Evolutionary conservation across 2,113 vertebrate species (phyloP).

Genomic region (Leucosticte australis): DNA sequence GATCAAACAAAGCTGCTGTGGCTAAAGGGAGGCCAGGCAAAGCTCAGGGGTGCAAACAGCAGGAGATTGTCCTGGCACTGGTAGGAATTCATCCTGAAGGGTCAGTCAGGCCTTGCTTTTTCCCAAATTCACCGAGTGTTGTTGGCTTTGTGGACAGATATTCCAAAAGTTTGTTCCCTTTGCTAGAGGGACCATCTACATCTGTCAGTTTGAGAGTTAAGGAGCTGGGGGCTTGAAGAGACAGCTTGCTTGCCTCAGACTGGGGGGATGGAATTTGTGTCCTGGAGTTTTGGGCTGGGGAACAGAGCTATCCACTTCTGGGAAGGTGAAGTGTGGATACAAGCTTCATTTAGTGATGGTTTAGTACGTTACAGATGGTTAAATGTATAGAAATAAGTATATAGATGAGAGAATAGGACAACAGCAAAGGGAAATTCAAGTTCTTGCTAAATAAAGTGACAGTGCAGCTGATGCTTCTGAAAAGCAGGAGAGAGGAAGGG

Average conservation of each 20-base stretch:
- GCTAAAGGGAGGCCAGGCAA: background rate
- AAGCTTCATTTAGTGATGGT: background rate
- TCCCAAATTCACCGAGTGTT: fast-evolving
- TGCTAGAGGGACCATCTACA: background rate
- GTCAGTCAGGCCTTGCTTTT: background rate
- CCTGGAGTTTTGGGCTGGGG: background rate
- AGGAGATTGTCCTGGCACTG: background rate
- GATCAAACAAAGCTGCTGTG: background rate
- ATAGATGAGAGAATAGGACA: background rate
- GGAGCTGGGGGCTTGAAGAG: background rate
- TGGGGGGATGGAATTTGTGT: background rate
- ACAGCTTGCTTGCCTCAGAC: background rate
- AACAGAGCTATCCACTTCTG: background rate
- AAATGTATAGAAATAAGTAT: background rate
- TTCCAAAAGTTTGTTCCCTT: background rate
- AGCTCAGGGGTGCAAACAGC: background rate
- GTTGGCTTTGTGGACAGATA: background rate
- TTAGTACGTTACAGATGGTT: fast-evolving
- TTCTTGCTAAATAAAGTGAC: background rate
- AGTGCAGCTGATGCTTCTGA: background rate
- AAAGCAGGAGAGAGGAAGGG: background rate
- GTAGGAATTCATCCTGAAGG: background rate
- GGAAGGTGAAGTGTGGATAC: background rate
- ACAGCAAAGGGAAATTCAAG: background rate
- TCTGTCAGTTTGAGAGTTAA: background rate